These are phyloP conservation scores for Hofmannophila pseudospretella DNA, from an alignment of 2,888 invertebrate genomes.

Conservation along the genomic window DNA sequence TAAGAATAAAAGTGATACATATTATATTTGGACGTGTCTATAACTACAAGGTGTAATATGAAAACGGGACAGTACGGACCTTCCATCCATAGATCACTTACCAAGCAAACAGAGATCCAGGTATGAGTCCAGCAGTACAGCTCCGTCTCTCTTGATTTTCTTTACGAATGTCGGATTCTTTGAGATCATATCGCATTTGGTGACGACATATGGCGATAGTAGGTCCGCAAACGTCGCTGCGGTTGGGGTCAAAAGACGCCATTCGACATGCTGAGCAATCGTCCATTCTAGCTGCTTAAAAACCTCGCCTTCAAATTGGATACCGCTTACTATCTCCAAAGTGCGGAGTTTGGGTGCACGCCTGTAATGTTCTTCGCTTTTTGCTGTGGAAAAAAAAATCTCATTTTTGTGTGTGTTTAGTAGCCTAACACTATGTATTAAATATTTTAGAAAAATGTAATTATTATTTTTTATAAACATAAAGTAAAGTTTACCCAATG, in stretches of 20 bases:
- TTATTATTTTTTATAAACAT: no score
- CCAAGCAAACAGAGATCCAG: conserved; percentile 64
- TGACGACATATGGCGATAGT: conserved; percentile 56
- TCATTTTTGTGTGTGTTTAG: no score
- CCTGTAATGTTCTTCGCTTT: conserved; percentile 65
- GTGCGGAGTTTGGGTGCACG: conserved; percentile 58
- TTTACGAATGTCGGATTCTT: conserved; percentile 60
- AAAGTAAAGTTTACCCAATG: no score
- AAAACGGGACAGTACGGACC: no score
- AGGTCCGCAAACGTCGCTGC: conserved; percentile 60
- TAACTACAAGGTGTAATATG: no score
- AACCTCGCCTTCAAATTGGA: conserved; percentile 58
- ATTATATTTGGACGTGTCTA: no score
- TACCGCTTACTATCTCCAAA: conserved; percentile 49
- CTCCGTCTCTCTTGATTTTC: conserved; percentile 56
- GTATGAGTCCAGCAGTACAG: conserved; percentile 52
- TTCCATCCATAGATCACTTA: no score
- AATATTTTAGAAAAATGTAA: no score
- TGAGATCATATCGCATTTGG: conserved; percentile 55
- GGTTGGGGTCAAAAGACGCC: conserved; percentile 61
- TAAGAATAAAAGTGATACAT: no score
- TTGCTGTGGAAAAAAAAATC: no score
- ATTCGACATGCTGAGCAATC: conserved; percentile 65
- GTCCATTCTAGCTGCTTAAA: conserved; percentile 69
- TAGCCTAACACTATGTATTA: no score